Conservation (phyloP, 1,140 invertebrate genomes). For the Drosophila kanapiae region DNA sequence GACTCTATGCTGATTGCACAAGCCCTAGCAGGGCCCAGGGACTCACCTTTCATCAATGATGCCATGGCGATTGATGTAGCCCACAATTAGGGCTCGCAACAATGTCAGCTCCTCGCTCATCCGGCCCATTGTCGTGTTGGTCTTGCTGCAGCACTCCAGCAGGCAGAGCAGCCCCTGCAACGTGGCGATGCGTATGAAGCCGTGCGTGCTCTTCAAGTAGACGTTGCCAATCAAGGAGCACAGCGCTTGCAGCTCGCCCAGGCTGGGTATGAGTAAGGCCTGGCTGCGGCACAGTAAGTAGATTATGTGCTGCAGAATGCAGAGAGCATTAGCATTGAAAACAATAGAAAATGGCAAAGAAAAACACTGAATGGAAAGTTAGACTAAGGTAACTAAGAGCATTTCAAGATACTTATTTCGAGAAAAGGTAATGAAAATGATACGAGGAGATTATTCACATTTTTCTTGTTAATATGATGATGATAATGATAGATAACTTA, state of each 20-base stretch:
- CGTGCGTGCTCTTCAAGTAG: slow-evolving; percentile 86
- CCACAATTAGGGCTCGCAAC: slow-evolving; percentile 88
- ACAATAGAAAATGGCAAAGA: slow-evolving; percentile 12
- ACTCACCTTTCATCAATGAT: slow-evolving; percentile 86
- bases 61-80: slow-evolving; percentile 90
- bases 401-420: too few species aligned
- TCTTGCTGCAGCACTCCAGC: slow-evolving; percentile 88
- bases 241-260: slow-evolving; percentile 73
- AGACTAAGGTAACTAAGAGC: background rate
- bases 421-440: too few species aligned
- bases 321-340: slow-evolving; percentile 9
- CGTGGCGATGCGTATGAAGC: slow-evolving; percentile 88
- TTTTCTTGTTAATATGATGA: too few species aligned
- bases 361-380: background rate
- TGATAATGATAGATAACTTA: too few species aligned
- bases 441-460: too few species aligned
- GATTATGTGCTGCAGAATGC: slow-evolving; percentile 71
- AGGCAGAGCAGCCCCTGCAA: slow-evolving; percentile 92
- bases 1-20: background rate
- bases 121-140: slow-evolving; percentile 86
- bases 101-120: slow-evolving; percentile 87
- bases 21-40: background rate
- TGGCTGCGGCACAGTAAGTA: slow-evolving; percentile 84
- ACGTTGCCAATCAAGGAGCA: slow-evolving; percentile 86
- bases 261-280: slow-evolving; percentile 78